A percentile compares a stretch with the other conserved stretches of the same genome.
Conservation (phyloP, 2,113 vertebrate genomes). For the Probosciger aterrimus region DNA sequence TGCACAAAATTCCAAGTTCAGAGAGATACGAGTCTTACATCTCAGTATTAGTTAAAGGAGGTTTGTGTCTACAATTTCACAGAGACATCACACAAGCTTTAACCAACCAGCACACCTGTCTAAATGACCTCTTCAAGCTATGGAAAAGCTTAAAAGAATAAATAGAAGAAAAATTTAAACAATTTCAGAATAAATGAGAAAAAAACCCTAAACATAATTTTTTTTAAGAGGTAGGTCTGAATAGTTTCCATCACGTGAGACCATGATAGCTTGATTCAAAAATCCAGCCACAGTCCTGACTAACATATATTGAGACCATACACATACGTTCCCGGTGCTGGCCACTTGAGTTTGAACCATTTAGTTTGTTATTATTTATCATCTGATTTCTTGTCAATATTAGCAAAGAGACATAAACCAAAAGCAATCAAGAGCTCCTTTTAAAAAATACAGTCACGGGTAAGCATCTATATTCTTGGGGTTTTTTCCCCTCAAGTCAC, state of each 20-base stretch:
- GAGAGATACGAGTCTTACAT: not conserved
- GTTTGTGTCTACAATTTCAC: not conserved
- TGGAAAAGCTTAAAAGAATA: not conserved
- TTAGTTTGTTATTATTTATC: conserved; percentile 29
- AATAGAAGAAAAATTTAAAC: not conserved
- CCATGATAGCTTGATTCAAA: not conserved
- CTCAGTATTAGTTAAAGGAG: not conserved
- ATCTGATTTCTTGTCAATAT: not conserved
- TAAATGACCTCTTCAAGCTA: not conserved
- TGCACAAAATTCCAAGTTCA: not conserved
- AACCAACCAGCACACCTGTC: not conserved
- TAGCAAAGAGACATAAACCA: conserved; percentile 21
- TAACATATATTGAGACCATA: not conserved
- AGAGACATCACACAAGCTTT: not conserved
- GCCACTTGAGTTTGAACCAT: not conserved
- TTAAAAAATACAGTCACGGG: conserved; percentile 18
- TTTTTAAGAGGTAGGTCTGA: not conserved
- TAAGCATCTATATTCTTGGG: conserved; percentile 6
- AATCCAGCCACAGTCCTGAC: not conserved
- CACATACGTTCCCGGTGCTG: not conserved
- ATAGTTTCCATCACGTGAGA: not conserved
- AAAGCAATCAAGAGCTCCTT: conserved; percentile 41
- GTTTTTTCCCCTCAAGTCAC: conserved; percentile 36
- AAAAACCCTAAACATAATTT: not conserved
- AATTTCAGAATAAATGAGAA: not conserved